Conservation (phyloP, 2,113 vertebrate species). For the Cyprinus carpio region DNA sequence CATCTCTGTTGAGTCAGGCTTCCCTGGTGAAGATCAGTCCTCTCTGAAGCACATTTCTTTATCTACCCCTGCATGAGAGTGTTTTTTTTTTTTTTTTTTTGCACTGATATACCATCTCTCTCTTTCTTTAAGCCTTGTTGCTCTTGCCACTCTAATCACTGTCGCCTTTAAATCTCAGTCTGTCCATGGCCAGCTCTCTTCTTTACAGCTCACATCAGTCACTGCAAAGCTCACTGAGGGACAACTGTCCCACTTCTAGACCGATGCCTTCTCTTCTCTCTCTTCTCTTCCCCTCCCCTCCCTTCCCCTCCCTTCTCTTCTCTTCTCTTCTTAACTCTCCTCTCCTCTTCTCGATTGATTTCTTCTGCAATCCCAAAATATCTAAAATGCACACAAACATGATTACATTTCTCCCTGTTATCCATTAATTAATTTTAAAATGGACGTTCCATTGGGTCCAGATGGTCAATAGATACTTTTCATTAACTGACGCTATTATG, state of each 20-base stretch:
- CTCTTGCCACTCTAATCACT: conserved; percentile 60
- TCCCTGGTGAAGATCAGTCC: background rate
- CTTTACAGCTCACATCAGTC: conserved; percentile 1
- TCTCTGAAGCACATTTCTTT: conserved; percentile 48
- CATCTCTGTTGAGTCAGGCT: too few species aligned
- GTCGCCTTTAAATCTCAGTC: conserved; percentile 57
- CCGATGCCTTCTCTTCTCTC: too few species aligned
- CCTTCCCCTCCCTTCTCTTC: background rate
- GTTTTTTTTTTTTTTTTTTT: conserved; percentile 22
- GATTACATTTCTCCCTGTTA: background rate
- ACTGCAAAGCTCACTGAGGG: conserved; percentile 35
- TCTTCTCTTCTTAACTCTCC: background rate
- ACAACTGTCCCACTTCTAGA: background rate
- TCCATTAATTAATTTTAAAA: background rate
- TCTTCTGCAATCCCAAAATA: too few species aligned
- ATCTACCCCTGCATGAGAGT: conserved; percentile 43
- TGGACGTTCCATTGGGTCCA: too few species aligned
- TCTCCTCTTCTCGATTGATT: too few species aligned
- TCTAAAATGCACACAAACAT: background rate
- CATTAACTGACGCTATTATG: background rate
- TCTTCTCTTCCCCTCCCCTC: background rate
- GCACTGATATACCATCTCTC: background rate
- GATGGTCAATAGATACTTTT: background rate
- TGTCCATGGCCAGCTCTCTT: conserved; percentile 17
- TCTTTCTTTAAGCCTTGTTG: background rate